These are phyloP conservation scores for Vespertilio murinus DNA, from an alignment of 2,797 vertebrate species.

Conservation along the genomic window DNA sequence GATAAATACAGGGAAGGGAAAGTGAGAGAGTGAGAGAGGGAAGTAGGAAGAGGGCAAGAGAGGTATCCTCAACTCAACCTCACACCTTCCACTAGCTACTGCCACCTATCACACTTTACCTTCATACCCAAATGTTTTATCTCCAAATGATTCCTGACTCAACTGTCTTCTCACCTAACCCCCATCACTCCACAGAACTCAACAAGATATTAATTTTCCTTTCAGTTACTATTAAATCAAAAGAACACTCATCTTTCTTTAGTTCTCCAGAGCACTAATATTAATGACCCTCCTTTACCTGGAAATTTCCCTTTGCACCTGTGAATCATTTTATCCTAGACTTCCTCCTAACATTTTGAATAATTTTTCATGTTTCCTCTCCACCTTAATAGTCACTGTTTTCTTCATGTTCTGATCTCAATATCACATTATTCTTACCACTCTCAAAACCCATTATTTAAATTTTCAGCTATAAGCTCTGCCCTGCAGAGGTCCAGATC, in stretches of 20 bases:
- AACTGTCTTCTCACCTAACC: background rate
- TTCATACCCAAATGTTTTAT: background rate
- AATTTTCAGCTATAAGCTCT: background rate
- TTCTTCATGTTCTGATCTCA: background rate
- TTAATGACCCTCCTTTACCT: background rate
- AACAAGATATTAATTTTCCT: background rate
- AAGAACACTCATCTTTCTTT: background rate
- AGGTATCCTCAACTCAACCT: background rate
- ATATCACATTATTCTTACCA: background rate
- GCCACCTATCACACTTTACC: background rate
- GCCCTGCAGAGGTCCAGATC: background rate
- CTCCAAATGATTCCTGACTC: background rate
- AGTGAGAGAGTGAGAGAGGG: background rate
- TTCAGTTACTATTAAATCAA: background rate
- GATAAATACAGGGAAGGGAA: background rate
- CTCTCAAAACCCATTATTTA: background rate
- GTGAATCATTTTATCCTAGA: background rate
- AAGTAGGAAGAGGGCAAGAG: background rate
- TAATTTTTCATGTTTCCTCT: background rate
- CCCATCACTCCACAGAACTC: background rate
- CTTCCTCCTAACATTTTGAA: background rate
- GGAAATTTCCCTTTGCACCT: background rate
- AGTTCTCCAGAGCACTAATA: background rate
- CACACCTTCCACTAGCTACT: background rate
- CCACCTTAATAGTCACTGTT: background rate